Evolutionary conservation across 2,113 vertebrate genomes (phyloP).

Genomic region (Illadopsis cleaveri): DNA sequence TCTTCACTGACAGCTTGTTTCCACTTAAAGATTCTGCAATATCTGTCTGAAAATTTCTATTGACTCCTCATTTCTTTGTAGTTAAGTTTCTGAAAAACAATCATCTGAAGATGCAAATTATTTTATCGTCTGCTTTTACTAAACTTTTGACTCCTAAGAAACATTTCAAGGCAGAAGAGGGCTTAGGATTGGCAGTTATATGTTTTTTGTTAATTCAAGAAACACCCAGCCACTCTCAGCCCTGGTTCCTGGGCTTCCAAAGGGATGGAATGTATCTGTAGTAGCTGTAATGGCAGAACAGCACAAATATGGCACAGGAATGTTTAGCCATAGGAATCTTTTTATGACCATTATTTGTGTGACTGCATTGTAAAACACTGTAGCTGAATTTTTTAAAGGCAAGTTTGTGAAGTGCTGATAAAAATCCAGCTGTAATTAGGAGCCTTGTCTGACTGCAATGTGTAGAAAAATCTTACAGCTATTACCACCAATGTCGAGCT

Average conservation of each 20-base stretch:
- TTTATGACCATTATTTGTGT: neutral
- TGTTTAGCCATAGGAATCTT: neutral
- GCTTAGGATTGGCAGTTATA: neutral
- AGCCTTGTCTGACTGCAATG: neutral
- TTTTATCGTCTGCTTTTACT: neutral
- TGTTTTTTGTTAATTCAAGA: neutral
- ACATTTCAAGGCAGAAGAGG: neutral
- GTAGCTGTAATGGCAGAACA: neutral
- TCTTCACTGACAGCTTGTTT: neutral
- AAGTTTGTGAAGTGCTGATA: neutral
- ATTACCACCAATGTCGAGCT: neutral
- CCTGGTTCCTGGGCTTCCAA: neutral
- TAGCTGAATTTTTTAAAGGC: neutral
- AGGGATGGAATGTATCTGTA: neutral
- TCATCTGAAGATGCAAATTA: neutral
- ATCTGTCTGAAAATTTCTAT: neutral
- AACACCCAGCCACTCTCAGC: neutral
- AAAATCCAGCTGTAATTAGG: neutral
- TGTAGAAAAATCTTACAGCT: neutral
- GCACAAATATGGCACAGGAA: neutral
- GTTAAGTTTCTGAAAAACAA: neutral
- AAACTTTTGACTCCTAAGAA: neutral
- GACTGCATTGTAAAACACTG: neutral
- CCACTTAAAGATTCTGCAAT: neutral
- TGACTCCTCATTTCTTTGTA: neutral